Conservation (phyloP, 2,797 vertebrate genomes). For the Phoeniculus purpureus region DNA sequence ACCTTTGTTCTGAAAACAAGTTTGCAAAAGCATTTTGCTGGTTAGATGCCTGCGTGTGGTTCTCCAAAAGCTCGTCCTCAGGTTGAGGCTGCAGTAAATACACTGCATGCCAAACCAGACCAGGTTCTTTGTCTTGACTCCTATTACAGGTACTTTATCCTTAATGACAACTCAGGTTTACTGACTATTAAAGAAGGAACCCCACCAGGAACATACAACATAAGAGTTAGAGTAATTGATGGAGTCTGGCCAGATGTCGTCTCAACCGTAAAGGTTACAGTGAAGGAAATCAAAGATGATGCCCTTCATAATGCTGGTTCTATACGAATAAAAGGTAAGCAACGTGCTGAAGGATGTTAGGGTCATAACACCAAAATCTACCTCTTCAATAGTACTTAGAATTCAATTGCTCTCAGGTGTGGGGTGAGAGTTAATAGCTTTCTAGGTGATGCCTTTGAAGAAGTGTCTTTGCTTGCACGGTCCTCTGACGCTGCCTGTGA, state of each 20-base stretch:
- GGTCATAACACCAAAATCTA: not conserved
- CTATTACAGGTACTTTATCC: slow-evolving; percentile 83
- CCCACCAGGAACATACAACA: slow-evolving; percentile 80
- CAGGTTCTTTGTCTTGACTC: slow-evolving; percentile 42
- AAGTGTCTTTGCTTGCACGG: not conserved
- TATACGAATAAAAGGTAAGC: slow-evolving; percentile 83
- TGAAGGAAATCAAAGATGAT: slow-evolving; percentile 83
- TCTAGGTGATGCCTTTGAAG: not conserved
- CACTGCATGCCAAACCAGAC: not conserved
- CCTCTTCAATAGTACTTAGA: not conserved
- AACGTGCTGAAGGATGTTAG: rapidly evolving
- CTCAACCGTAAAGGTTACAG: slow-evolving; percentile 82
- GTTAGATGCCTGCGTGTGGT: not conserved
- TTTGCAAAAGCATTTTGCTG: not conserved
- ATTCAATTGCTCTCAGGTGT: not conserved
- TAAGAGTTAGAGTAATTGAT: slow-evolving; percentile 87
- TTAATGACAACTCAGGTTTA: slow-evolving; percentile 86
- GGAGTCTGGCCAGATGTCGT: slow-evolving; percentile 88
- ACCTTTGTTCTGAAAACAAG: not conserved
- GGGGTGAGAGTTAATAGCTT: not conserved
- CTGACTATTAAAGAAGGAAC: slow-evolving; percentile 84
- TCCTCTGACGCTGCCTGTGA: not conserved
- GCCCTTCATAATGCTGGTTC: slow-evolving; percentile 83
- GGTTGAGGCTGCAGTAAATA: not conserved
- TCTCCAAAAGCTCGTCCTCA: not conserved